These are phyloP conservation scores for Drosophila borealis DNA, from an alignment of 2,888 invertebrate genomes.

Conservation along the genomic window DNA sequence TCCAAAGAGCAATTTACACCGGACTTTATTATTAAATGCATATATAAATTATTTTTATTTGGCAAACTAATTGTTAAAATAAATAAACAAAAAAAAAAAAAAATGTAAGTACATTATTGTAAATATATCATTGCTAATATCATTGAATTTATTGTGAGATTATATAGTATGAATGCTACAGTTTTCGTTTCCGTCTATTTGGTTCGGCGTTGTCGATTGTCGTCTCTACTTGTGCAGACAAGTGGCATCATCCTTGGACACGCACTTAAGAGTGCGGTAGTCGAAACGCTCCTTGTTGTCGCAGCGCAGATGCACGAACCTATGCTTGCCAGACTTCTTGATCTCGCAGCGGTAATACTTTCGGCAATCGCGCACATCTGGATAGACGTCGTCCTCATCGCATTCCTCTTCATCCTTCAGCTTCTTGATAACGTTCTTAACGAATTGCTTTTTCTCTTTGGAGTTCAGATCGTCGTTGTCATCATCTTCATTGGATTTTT, in stretches of 20 bases:
- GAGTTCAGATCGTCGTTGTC: slow-evolving; percentile 52
- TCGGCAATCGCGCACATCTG: slow-evolving; percentile 75
- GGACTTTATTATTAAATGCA: slow-evolving; percentile 40
- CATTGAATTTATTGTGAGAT: slow-evolving; percentile 54
- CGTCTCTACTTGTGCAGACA: slow-evolving; percentile 57
- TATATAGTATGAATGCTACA: slow-evolving; percentile 39
- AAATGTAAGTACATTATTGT: slow-evolving; percentile 14
- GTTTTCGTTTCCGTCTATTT: slow-evolving; percentile 17
- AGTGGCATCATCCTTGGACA: slow-evolving; percentile 60
- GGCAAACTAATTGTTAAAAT: slow-evolving; percentile 45
- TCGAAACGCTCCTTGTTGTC: slow-evolving; percentile 73
- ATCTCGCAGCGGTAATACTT: slow-evolving; percentile 78
- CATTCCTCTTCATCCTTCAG: slow-evolving; percentile 68
- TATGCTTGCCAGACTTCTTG: slow-evolving; percentile 68
- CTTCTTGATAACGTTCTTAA: slow-evolving; percentile 72
- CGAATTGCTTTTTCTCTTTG: slow-evolving; percentile 61
- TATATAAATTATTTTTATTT: slow-evolving; percentile 46
- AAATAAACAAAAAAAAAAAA: slow-evolving; percentile 50
- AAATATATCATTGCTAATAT: slow-evolving; percentile 65
- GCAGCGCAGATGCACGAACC: slow-evolving; percentile 72
- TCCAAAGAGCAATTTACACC: slow-evolving; percentile 16
- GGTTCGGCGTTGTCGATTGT: slow-evolving; percentile 2
- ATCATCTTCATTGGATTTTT: slow-evolving; percentile 43
- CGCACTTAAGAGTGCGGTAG: slow-evolving; percentile 56
- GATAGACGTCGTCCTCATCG: slow-evolving; percentile 70